Percentiles rank a stretch among this genome's conserved stretches.
These are phyloP conservation scores for Drosophila azteca DNA, from an alignment of 1,140 invertebrate genomes.

Conservation along the genomic window DNA sequence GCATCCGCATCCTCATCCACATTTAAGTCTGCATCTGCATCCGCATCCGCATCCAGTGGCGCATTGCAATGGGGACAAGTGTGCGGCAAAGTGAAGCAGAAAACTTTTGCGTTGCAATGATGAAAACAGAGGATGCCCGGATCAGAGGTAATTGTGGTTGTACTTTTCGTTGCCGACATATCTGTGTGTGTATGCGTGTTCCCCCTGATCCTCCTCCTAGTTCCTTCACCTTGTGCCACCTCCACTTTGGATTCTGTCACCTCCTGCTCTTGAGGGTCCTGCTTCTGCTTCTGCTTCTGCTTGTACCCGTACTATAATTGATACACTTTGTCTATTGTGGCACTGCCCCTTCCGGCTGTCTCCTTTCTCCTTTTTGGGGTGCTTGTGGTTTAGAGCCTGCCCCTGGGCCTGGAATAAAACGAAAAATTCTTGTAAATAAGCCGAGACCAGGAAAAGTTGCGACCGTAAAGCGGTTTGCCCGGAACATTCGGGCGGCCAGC, in stretches of 20 bases:
- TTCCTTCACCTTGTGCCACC: not conserved
- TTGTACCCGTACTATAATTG: constrained; percentile 76
- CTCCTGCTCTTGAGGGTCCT: constrained; percentile 13
- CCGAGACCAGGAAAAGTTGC: constrained; percentile 53
- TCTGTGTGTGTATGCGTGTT: constrained; percentile 11
- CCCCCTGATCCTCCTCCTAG: constrained; percentile 6
- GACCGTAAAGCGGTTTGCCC: constrained; percentile 57
- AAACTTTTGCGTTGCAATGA: constrained; percentile 91
- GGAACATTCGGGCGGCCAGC: constrained; percentile 19
- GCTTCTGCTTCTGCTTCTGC: too few relatives aligned
- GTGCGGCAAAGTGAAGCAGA: constrained; percentile 89
- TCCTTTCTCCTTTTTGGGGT: constrained; percentile 8
- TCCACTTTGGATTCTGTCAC: constrained; percentile 10
- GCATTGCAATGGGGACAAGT: constrained; percentile 88
- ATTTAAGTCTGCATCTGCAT: constrained; percentile 19
- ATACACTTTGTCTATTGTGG: constrained; percentile 69
- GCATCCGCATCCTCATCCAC: constrained; percentile 10
- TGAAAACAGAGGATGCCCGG: constrained; percentile 92
- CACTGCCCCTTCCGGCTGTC: not conserved
- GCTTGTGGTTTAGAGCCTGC: constrained; percentile 24
- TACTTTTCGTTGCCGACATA: constrained; percentile 56
- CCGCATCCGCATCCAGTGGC: constrained; percentile 84
- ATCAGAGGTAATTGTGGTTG: constrained; percentile 85
- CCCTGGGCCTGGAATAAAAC: constrained; percentile 56
- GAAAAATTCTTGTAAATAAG: constrained; percentile 72